Evolutionary conservation across 2,113 vertebrate species (phyloP), one percentile per base, ranked within the genome.

Genomic region (Ptyas mucosa): DNA sequence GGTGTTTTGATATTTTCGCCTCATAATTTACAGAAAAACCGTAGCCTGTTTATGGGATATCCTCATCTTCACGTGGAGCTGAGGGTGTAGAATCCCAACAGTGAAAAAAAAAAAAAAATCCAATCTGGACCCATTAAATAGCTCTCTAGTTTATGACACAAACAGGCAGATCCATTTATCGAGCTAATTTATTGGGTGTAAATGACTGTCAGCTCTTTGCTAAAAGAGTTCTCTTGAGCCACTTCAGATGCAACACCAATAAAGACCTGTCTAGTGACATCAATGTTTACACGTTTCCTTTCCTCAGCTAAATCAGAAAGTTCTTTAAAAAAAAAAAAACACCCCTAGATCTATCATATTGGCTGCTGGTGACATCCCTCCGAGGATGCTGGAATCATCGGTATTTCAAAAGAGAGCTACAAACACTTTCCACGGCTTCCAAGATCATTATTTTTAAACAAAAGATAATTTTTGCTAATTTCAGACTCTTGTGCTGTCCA

Each of bases 141-240:
- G 34, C 18, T 81, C 34, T 81, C 34, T 39, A 81, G 69, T 81
- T 81, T 81, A 39, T 81, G 69, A 81, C 69, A 81, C n/a, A 89
- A 92, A 89, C 61, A n/a, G 91, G 61, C 75, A 92, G 61, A 89
- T 89, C 87, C 61, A 92, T 92, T 92, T 89, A 92, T 89, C 8
- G 64, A 92, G 61, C 61, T 75, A 89, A 92, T 92, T 92, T 89
- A 89, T 81, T 46, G 24, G 87, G 52, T 81, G 87, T 55, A 92
- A 75, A 92, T 46, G 87, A 89, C 52, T 81, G 87, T 75, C 64
- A 75, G 91, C 91, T 81, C 39, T 49, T 89, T 92, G 91, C 34
- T 92, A 49, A 81, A 89, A 92, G 69, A 89, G 61, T 89, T 89
- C 91, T 89, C 91, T 46, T 57, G 87, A 92, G 91, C 51, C 61